These are phyloP conservation scores for Tetramorium alpestre DNA, from an alignment of 1,140 invertebrate genomes.

Conservation along the genomic window DNA sequence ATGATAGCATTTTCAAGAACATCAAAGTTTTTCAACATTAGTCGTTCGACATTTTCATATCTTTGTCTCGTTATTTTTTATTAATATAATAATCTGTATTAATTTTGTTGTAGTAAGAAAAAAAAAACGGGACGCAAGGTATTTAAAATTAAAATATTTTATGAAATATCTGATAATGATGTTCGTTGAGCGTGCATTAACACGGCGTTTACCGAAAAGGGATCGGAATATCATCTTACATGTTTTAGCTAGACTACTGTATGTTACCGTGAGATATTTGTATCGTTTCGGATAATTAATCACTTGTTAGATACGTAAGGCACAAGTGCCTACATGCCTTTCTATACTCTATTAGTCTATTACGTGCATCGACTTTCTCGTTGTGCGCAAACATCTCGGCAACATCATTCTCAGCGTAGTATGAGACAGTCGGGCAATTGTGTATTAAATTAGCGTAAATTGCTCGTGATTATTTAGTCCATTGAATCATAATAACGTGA, in stretches of 20 bases:
- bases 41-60: not conserved
- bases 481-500: not conserved
- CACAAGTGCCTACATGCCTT: slow-evolving; percentile 63
- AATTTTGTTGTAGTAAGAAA: not conserved
- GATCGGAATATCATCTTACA: slow-evolving; percentile 9
- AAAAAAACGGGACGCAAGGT: not conserved
- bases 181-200: slow-evolving; percentile 46
- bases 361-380: slow-evolving; percentile 23
- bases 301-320: slow-evolving; percentile 45
- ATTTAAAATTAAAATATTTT: slow-evolving; percentile 12
- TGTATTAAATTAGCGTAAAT: slow-evolving; percentile 25
- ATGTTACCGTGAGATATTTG: slow-evolving; percentile 4
- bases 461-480: not conserved
- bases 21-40: not conserved
- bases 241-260: slow-evolving; percentile 42
- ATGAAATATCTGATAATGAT: not conserved
- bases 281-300: slow-evolving; percentile 37
- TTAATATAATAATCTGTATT: not conserved
- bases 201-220: slow-evolving; percentile 54
- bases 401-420: slow-evolving; percentile 20
- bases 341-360: not conserved
- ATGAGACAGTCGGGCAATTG: not conserved
- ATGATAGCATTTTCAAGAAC: slow-evolving; percentile 12
- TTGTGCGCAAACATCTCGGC: slow-evolving; percentile 31
- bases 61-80: not conserved